phyloP scores from a whole-genome alignment of 2,888 invertebrate genomes.

The Halictus ligatus region DNA sequence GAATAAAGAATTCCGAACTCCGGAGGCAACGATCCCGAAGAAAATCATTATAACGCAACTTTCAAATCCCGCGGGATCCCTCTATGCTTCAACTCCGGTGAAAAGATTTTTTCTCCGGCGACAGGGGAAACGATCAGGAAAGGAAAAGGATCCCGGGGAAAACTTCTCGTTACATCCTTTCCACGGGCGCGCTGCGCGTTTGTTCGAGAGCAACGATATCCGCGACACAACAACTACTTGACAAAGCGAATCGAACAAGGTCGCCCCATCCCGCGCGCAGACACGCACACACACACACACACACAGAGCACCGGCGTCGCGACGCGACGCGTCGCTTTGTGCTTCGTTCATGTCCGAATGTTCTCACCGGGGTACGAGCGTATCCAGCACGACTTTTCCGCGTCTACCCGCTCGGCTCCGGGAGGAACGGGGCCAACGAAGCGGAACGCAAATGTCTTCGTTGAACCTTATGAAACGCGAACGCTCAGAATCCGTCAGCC shows the following conservation, averaged over 20 bases:
- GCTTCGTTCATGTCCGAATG: slow-evolving; percentile 28
- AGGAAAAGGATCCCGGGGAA: slow-evolving; percentile 32
- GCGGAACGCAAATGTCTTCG: slow-evolving; percentile 68
- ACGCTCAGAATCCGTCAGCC: slow-evolving; percentile 37
- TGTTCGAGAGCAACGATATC: slow-evolving; percentile 60
- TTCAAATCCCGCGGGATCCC: slow-evolving; percentile 30
- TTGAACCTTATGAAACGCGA: slow-evolving; percentile 64
- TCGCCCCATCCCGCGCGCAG: slow-evolving; percentile 6
- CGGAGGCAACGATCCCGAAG: slow-evolving; percentile 27
- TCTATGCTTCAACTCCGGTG: slow-evolving; percentile 16
- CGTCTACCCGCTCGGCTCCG: slow-evolving; percentile 23
- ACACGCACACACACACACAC: too few relatives aligned
- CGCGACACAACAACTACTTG: slow-evolving; percentile 40
- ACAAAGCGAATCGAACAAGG: slow-evolving; percentile 57
- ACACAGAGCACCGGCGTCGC: too few relatives aligned
- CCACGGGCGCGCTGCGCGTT: slow-evolving; percentile 50
- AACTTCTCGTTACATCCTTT: slow-evolving; percentile 61
- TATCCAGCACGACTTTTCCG: slow-evolving; percentile 43
- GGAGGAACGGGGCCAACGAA: slow-evolving; percentile 63
- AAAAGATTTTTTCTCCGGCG: slow-evolving; percentile 46
- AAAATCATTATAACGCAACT: slow-evolving; percentile 52
- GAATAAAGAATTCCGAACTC: slow-evolving; percentile 30
- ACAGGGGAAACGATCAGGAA: slow-evolving; percentile 20
- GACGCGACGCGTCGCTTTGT: slow-evolving; percentile 27
- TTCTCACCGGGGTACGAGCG: slow-evolving; percentile 35